Evolutionary conservation across 2,113 vertebrate species (phyloP).

Genomic region (Prietella phreatophila): DNA sequence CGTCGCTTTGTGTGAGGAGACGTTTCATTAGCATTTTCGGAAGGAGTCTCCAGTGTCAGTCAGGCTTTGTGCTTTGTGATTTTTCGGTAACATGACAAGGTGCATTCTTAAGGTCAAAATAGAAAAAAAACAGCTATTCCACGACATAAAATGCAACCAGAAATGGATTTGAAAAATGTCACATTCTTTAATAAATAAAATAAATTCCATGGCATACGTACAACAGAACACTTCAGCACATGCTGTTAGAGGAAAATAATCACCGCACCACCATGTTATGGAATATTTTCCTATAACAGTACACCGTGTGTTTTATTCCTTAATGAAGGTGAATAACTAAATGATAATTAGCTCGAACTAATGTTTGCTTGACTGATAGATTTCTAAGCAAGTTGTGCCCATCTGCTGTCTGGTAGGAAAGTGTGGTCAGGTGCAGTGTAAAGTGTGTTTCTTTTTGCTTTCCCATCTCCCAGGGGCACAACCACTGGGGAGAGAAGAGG

Average conservation of each 20-base stretch:
- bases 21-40: not conserved
- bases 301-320: not conserved
- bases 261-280: not conserved
- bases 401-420: conserved; percentile 30
- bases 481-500: conserved; percentile 30
- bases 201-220: not conserved
- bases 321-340: not conserved
- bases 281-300: not conserved
- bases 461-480: conserved; percentile 38
- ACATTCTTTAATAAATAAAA: not conserved
- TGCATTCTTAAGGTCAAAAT: not conserved
- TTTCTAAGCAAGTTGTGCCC: not conserved
- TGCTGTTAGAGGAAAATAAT: not conserved
- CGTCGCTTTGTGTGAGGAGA: not conserved
- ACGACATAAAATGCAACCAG: not conserved
- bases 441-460: conserved; percentile 45
- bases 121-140: not conserved
- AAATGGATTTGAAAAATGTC: not conserved
- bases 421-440: conserved; percentile 47
- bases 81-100: not conserved
- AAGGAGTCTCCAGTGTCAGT: not conserved
- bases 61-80: not conserved
- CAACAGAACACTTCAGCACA: not conserved
- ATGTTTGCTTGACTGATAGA: not conserved
- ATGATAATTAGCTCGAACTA: not conserved